These are phyloP conservation scores for Cephus pulcher DNA, from an alignment of 2,888 invertebrate species.

Conservation along the genomic window DNA sequence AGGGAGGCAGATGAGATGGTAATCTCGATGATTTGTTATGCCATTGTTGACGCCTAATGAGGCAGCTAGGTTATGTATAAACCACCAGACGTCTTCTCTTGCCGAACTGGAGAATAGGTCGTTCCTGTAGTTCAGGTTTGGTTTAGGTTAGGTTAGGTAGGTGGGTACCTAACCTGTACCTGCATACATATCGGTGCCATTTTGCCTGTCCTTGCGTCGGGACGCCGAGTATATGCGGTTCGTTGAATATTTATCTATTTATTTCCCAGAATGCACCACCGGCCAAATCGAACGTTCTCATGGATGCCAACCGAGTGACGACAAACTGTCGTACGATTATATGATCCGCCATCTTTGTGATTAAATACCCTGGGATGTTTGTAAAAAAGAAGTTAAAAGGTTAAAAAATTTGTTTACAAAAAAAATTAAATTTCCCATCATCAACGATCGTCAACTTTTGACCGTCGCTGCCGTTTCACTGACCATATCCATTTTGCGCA, in stretches of 20 bases:
- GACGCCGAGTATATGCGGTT: slow-evolving; percentile 5
- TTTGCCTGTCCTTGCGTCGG: slow-evolving; percentile 1
- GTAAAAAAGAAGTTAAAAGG: too few relatives aligned
- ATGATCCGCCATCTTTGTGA: too few relatives aligned
- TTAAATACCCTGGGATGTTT: too few relatives aligned
- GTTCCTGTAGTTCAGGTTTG: not conserved
- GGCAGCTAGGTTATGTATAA: slow-evolving; percentile 33
- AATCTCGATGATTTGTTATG: slow-evolving; percentile 56
- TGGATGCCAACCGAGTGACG: not conserved
- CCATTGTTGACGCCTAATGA: slow-evolving; percentile 57
- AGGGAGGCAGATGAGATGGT: slow-evolving; percentile 45
- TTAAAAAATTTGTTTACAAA: too few relatives aligned
- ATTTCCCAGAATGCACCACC: slow-evolving; percentile 15
- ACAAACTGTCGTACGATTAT: too few relatives aligned
- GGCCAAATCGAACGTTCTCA: not conserved
- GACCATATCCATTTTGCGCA: not conserved
- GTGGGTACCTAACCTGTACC: too few relatives aligned
- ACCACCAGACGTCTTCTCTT: slow-evolving; percentile 7
- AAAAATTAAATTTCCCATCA: too few relatives aligned
- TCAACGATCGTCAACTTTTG: too few relatives aligned
- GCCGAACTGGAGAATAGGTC: slow-evolving; percentile 8
- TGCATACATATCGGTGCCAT: too few relatives aligned
- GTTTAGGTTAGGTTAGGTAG: too few relatives aligned
- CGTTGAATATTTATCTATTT: slow-evolving; percentile 26
- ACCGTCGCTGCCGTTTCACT: not conserved